phyloP scores from a whole-genome alignment of 2,797 vertebrate genomes.

The Loriculus beryllinus region DNA sequence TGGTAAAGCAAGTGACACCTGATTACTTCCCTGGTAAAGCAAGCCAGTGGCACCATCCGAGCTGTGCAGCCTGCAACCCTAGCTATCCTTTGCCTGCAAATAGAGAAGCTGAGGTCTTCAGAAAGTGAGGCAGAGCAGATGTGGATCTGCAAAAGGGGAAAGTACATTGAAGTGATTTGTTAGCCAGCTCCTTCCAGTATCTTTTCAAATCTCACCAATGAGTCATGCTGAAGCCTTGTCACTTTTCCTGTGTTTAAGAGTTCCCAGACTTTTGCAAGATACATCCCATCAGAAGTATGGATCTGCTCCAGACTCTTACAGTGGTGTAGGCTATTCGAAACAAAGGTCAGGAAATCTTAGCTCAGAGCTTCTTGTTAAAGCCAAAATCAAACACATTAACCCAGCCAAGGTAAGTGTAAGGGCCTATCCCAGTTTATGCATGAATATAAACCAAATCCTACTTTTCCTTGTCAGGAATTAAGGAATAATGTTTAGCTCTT shows the following conservation, averaged over 20 bases:
- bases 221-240: slow-evolving; percentile 23
- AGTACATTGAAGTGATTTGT: neutral
- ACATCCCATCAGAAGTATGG: neutral
- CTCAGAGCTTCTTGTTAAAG: neutral
- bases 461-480: neutral
- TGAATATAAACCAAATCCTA: neutral
- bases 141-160: neutral
- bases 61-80: neutral
- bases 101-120: neutral
- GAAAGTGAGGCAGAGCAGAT: neutral
- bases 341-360: neutral
- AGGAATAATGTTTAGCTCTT: neutral
- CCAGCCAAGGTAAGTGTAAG: neutral
- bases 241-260: slow-evolving; percentile 19
- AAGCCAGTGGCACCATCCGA: neutral
- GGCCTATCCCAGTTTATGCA: neutral
- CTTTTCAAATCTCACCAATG: neutral
- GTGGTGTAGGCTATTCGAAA: neutral
- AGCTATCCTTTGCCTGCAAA: neutral
- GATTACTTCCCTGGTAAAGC: neutral
- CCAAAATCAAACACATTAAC: no score
- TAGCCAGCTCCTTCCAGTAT: neutral
- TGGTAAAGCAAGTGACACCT: neutral
- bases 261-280: slow-evolving; percentile 25
- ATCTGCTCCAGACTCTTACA: neutral